These are phyloP conservation scores for Nymphalis c-album DNA, from an alignment of 2,888 invertebrate species.

Conservation along the genomic window DNA sequence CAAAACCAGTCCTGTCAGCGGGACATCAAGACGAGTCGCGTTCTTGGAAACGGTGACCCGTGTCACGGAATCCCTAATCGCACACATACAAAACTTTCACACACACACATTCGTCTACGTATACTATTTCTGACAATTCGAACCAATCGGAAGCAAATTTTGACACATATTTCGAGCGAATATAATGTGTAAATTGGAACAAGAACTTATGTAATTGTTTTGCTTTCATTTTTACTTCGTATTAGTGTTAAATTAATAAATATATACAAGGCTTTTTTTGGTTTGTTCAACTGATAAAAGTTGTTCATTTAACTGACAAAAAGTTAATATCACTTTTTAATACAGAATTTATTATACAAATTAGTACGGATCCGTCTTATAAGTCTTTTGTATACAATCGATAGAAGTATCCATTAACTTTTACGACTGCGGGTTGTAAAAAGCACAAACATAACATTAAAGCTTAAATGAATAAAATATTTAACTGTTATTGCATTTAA, in stretches of 20 bases:
- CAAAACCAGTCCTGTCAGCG: slow-evolving; percentile 81
- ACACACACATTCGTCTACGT: slow-evolving; percentile 38
- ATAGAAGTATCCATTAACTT: too few relatives aligned
- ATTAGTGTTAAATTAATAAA: too few relatives aligned
- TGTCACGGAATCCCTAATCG: slow-evolving; percentile 80
- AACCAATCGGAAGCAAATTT: slow-evolving; percentile 15
- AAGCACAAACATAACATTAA: neutral
- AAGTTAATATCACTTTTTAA: too few relatives aligned
- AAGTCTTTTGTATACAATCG: too few relatives aligned
- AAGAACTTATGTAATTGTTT: neutral
- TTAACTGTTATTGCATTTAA: neutral
- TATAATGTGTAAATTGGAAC: neutral
- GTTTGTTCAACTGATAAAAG: too few relatives aligned
- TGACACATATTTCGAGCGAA: slow-evolving; percentile 14
- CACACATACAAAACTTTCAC: slow-evolving; percentile 54
- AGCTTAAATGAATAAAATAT: neutral
- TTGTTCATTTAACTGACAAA: too few relatives aligned
- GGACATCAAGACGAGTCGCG: slow-evolving; percentile 78
- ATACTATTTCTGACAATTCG: slow-evolving; percentile 1
- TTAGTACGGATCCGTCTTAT: too few relatives aligned
- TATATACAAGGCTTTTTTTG: too few relatives aligned
- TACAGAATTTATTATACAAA: too few relatives aligned
- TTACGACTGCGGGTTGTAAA: neutral
- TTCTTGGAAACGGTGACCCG: slow-evolving; percentile 81
- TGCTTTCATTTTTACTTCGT: too few relatives aligned